These are phyloP conservation scores for Lepidochitona cinerea DNA, from an alignment of 2,888 invertebrate species.

Conservation along the genomic window DNA sequence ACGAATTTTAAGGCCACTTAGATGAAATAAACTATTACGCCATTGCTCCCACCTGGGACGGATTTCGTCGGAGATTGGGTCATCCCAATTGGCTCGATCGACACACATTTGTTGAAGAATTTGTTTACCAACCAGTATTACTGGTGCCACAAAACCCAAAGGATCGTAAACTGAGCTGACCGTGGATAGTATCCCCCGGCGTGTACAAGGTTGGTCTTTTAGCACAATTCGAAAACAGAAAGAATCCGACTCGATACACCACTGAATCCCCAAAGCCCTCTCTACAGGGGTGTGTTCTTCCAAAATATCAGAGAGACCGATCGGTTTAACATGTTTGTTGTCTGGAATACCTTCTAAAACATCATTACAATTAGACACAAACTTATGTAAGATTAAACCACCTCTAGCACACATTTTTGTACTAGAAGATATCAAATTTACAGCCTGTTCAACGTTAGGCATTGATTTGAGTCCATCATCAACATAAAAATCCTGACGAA, in stretches of 20 bases:
- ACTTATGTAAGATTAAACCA: no score
- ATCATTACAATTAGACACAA: no score
- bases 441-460: not conserved
- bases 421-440: not conserved
- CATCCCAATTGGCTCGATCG: conserved; percentile 10
- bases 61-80: not conserved
- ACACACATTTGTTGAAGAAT: conserved; percentile 15
- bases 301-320: no score
- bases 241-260: not conserved
- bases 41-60: not conserved
- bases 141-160: conserved; percentile 14
- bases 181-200: not conserved
- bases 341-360: no score
- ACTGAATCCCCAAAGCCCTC: not conserved
- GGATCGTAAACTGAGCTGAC: conserved; percentile 15
- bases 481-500: not conserved
- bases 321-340: no score
- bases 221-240: no score
- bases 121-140: conserved; percentile 13
- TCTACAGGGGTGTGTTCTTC: not conserved
- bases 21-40: not conserved
- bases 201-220: no score
- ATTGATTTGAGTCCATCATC: not conserved
- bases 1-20: not conserved
- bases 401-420: no score